A percentile compares a stretch with the other conserved stretches of the same genome.
phyloP scores from a whole-genome alignment of 2,113 vertebrate genomes.

The Pycnonotus jocosus region DNA sequence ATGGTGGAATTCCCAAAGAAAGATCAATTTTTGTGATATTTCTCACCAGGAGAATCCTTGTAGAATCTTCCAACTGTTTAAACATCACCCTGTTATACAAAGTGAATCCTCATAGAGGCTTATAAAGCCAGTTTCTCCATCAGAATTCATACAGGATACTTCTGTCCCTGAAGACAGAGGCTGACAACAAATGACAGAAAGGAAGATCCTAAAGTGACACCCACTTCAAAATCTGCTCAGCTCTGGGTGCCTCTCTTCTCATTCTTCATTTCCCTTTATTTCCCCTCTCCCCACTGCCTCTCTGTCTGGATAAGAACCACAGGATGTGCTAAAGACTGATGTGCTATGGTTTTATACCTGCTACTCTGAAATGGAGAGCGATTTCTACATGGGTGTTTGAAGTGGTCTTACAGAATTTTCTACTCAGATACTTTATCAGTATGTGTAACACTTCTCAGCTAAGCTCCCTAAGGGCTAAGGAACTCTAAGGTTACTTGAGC shows the following conservation, averaged over 20 bases:
- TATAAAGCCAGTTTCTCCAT: background rate
- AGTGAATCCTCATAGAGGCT: background rate
- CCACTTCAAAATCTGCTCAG: background rate
- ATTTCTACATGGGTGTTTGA: background rate
- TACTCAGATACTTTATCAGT: background rate
- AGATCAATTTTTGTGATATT: slow-evolving; percentile 45
- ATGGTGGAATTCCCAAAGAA: slow-evolving; percentile 43
- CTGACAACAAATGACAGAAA: background rate
- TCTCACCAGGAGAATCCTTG: slow-evolving; percentile 52
- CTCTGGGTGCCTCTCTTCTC: background rate
- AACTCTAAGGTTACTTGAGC: background rate
- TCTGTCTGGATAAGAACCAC: background rate
- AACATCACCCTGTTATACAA: slow-evolving; percentile 45
- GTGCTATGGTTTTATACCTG: background rate
- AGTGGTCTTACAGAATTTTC: background rate
- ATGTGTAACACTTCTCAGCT: background rate
- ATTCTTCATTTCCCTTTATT: background rate
- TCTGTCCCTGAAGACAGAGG: background rate
- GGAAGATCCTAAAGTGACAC: background rate
- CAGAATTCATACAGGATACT: background rate
- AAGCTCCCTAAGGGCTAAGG: background rate
- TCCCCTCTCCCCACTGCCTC: background rate
- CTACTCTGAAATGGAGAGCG: background rate
- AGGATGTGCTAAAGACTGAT: background rate
- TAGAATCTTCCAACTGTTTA: slow-evolving; percentile 60